Conservation (phyloP, 2,797 vertebrate genomes). For the Prionace glauca region DNA sequence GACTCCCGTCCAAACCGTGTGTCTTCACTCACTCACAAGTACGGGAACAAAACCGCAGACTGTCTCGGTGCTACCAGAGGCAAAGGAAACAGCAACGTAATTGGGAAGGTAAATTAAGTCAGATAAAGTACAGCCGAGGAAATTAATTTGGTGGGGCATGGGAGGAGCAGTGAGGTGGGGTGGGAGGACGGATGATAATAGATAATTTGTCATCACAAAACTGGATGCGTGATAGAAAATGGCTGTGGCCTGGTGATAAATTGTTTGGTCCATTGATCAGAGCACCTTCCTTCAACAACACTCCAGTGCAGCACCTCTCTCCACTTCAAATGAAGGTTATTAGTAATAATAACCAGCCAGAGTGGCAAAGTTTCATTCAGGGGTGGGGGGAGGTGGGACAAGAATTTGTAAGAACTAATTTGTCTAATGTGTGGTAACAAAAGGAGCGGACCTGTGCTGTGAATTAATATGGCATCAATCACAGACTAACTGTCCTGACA, state of each 20-base stretch:
- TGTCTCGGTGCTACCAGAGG: background rate
- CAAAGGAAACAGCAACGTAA: background rate
- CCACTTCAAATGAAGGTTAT: slow-evolving; percentile 52
- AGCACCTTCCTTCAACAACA: slow-evolving; percentile 48
- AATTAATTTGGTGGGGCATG: slow-evolving; percentile 51
- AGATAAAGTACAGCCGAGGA: slow-evolving; percentile 50
- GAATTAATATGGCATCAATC: slow-evolving; percentile 75
- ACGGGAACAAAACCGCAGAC: background rate
- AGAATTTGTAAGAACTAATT: slow-evolving; percentile 71
- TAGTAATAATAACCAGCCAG: slow-evolving; percentile 53
- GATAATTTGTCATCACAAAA: slow-evolving; percentile 53
- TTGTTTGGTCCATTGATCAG: slow-evolving; percentile 47
- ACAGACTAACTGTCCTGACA: slow-evolving; percentile 61
- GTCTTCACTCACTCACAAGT: background rate
- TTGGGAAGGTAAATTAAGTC: slow-evolving; percentile 53
- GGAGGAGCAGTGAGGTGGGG: background rate
- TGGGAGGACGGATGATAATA: slow-evolving; percentile 46
- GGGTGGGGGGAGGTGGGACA: slow-evolving; percentile 42
- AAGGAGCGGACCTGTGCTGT: slow-evolving; percentile 54
- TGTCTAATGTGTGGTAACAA: slow-evolving; percentile 74
- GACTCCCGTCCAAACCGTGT: too few species aligned
- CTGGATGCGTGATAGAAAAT: slow-evolving; percentile 42
- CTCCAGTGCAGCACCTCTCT: slow-evolving; percentile 44
- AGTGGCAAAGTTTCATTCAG: slow-evolving; percentile 43
- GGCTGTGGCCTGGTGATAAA: slow-evolving; percentile 48